Evolutionary conservation across 2,888 invertebrate genomes (phyloP), one percentile per base, ranked within the genome.

Genomic region (Lacanobia wlatinum): DNA sequence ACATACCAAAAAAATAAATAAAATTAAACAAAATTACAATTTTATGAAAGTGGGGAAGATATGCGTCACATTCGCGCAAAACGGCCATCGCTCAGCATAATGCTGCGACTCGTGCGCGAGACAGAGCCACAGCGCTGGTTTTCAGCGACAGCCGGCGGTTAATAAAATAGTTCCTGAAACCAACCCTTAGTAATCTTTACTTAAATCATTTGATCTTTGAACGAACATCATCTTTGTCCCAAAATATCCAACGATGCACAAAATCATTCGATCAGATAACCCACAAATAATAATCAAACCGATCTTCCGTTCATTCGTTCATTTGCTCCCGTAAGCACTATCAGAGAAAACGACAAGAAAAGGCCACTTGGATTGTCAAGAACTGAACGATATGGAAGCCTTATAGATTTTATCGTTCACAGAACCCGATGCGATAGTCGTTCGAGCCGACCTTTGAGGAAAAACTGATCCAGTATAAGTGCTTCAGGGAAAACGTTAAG

Each of bases 331-430:
- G 48, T 69, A 61, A 78, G 53, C 62, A 68, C 64, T 82, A 65
- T 71, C 53, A 21, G 66, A 62, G 59, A 56, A 50, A 74, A 73
- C 52, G 79, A 70, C 65, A 70, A 65, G 67, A 65, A 84, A 84
- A 66, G 82, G 56, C 71, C 70, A 76, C 77, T 83, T 9, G 9
- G 46, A 50, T 69, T 84, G 68, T 80, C 53, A 67, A 72, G 66
- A 69, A 60, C 66, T 53, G 50, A 60, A 71, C 52, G 67, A 72
- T 78, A 69, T 46, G 16, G 59, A 64, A 48, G 50, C 34, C 62
- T 48, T 38, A 80, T 79, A 74, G 81, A 84, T 80, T 69, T 80
- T 80, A 80, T 80, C 75, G 55, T 53, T 66, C n/a, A 7, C 12
- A 28, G 74, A 73, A 69, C 10, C 34, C 59, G 48, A 56, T 62